A percentile compares a stretch with the other conserved stretches of the same genome.
Evolutionary conservation across 92 coral and sea anemone species (phyloP).

Genomic region (Actinostola sp.): DNA sequence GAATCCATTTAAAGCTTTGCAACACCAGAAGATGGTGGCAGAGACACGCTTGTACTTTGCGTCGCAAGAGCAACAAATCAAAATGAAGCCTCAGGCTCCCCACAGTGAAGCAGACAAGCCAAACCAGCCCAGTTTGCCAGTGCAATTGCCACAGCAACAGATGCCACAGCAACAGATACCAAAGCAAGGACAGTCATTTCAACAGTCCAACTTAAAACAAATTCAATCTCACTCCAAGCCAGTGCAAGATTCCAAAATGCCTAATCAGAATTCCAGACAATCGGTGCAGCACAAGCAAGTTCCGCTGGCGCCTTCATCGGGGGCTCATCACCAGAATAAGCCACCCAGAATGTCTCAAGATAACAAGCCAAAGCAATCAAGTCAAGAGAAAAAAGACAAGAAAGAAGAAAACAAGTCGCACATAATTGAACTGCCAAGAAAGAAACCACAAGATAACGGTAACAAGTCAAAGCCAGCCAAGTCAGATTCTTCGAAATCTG

Average conservation of each 20-base stretch:
- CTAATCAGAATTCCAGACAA: slow-evolving; percentile 15
- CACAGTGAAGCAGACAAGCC: neutral
- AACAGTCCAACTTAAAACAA: slow-evolving; percentile 37
- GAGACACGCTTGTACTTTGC: slow-evolving; percentile 83
- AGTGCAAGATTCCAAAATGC: slow-evolving; percentile 12
- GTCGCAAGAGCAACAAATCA: slow-evolving; percentile 24
- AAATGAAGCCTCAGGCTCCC: slow-evolving; percentile 12
- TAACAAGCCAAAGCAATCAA: slow-evolving; percentile 66
- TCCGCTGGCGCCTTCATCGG: slow-evolving; percentile 39
- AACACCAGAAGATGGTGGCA: slow-evolving; percentile 91
- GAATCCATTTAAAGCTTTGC: slow-evolving; percentile 72
- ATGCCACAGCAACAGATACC: slow-evolving; percentile 15
- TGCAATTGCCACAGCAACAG: too few species aligned
- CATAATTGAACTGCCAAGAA: slow-evolving; percentile 60
- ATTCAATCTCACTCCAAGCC: slow-evolving; percentile 25
- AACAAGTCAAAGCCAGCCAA: slow-evolving; percentile 77
- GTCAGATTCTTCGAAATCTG: slow-evolving; percentile 53
- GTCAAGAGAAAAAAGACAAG: slow-evolving; percentile 68
- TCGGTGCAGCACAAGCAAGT: slow-evolving; percentile 22
- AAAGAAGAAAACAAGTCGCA: slow-evolving; percentile 70
- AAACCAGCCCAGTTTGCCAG: neutral
- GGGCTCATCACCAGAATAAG: slow-evolving; percentile 51
- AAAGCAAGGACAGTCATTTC: slow-evolving; percentile 23
- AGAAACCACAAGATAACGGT: slow-evolving; percentile 58
- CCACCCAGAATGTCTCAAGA: slow-evolving; percentile 48